Percentiles rank a stretch among this genome's conserved stretches.
phyloP scores from a whole-genome alignment of 2,113 vertebrate genomes.

The Plecotus auritus region DNA sequence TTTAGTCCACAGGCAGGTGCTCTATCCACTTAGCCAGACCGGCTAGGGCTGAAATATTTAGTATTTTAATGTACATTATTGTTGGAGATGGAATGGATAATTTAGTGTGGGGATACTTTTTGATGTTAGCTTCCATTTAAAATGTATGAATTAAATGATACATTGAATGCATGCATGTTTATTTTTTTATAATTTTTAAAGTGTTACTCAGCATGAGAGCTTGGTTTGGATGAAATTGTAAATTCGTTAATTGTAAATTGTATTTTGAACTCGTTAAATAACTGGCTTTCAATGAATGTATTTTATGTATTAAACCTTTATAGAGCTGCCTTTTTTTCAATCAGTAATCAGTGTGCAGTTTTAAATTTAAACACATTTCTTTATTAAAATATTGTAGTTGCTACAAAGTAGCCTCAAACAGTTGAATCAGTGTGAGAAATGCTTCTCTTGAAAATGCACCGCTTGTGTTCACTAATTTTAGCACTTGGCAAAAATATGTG shows the following conservation, averaged over 20 bases:
- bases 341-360: not conserved
- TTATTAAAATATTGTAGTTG: not conserved
- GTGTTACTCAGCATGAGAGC: not conserved
- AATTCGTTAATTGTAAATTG: constrained; percentile 13
- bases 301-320: not conserved
- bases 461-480: not conserved
- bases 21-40: no score
- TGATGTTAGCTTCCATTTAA: not conserved
- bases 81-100: constrained; percentile 7
- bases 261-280: constrained; percentile 22
- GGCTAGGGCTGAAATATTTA: no score
- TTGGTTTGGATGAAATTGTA: not conserved
- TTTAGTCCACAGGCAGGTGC: no score
- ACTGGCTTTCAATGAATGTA: not conserved
- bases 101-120: constrained; percentile 5
- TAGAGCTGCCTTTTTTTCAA: not conserved
- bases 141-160: not conserved
- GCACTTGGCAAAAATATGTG: constrained; percentile 1
- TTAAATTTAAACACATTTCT: constrained; percentile 10
- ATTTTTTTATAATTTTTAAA: not conserved
- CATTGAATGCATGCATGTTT: not conserved
- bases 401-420: not conserved
- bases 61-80: not conserved
- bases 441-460: not conserved
- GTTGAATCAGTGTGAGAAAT: not conserved